Evolutionary conservation across 2,888 invertebrate genomes (phyloP).

Genomic region (Drosophila barbarae): DNA sequence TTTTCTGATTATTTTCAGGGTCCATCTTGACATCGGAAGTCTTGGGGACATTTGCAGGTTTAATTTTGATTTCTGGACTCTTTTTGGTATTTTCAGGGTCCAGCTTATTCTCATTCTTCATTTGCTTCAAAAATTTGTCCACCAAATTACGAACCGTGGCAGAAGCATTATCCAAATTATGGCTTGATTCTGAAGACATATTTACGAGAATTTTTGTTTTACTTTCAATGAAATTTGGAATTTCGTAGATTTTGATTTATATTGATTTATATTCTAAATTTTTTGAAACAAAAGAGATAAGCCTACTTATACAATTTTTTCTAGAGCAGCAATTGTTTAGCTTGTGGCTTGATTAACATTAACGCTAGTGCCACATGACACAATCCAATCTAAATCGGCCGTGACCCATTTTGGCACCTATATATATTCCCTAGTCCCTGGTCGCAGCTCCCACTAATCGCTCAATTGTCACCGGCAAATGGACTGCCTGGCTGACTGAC

Average conservation of each 20-base stretch:
- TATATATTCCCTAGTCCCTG: neutral
- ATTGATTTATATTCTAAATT: neutral
- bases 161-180: neutral
- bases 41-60: too few species aligned
- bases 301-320: neutral
- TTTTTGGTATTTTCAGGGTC: neutral
- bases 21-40: too few species aligned
- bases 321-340: neutral
- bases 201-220: neutral
- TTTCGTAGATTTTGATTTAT: neutral
- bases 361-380: neutral
- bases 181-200: neutral
- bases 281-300: neutral
- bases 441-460: conserved; percentile 7
- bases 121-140: neutral
- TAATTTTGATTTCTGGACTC: neutral
- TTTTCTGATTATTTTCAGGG: too few species aligned
- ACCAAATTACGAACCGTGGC: neutral
- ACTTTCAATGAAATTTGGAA: neutral
- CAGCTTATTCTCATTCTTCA: neutral
- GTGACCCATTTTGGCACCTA: conserved; percentile 12
- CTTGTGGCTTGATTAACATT: too few species aligned
- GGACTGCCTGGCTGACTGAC: neutral
- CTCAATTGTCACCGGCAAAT: conserved; percentile 25
- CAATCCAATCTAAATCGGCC: conserved; percentile 1